These are phyloP conservation scores for Lepidocyrtinus sp. DNA, from an alignment of 2,888 invertebrate species.

Conservation along the genomic window DNA sequence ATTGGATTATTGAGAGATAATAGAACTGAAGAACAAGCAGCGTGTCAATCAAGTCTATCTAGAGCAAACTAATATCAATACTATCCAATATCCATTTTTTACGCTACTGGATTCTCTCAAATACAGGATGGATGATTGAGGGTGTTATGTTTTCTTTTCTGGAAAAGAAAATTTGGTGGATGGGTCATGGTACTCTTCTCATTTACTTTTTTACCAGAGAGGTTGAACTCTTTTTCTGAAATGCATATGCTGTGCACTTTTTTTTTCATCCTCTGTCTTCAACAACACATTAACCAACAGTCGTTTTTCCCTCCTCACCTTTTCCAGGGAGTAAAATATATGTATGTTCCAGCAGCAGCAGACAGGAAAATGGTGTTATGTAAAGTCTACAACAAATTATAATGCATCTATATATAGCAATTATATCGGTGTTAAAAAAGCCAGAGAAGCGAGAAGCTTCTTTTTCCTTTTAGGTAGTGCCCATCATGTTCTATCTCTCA, in stretches of 20 bases:
- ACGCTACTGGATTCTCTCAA: no score
- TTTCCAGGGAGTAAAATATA: no score
- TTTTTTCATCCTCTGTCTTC: no score
- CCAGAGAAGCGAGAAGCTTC: not conserved
- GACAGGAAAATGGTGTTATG: conserved; percentile 14
- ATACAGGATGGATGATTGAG: not conserved
- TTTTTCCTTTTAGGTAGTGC: no score
- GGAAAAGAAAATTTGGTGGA: conserved; percentile 1
- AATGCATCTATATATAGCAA: conserved; percentile 1
- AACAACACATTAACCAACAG: conserved; percentile 13
- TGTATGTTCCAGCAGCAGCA: no score
- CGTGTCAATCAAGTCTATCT: not conserved
- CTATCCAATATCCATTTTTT: not conserved
- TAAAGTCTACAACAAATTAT: conserved; percentile 7
- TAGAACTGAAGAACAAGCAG: not conserved
- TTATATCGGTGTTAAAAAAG: not conserved
- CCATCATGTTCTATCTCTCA: not conserved
- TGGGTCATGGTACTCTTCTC: conserved; percentile 4
- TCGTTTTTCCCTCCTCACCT: not conserved
- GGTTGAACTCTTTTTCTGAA: not conserved
- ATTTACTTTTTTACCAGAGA: conserved; percentile 2
- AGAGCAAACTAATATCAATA: conserved; percentile 2
- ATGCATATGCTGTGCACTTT: not conserved
- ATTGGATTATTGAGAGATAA: conserved; percentile 18
- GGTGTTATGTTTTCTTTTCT: not conserved